Evolutionary conservation across 2,888 invertebrate genomes (phyloP).

Genomic region (Eupithecia pulchellata): DNA sequence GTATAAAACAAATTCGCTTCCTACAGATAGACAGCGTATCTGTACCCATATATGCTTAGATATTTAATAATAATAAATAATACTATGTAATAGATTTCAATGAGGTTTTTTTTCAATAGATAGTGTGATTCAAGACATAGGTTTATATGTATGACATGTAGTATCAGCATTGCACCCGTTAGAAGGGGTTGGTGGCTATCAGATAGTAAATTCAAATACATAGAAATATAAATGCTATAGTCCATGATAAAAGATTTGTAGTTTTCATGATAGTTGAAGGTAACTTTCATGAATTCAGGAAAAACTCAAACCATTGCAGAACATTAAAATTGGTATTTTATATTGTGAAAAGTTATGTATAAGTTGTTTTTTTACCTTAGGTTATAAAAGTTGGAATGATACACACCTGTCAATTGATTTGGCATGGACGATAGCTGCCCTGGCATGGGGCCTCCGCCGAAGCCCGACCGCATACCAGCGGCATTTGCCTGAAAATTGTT

Average conservation of each 20-base stretch:
- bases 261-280: not conserved
- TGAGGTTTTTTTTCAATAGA: too few relatives aligned
- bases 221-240: not conserved
- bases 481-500: constrained; percentile 88
- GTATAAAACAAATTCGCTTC: too few relatives aligned
- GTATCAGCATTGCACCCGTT: too few relatives aligned
- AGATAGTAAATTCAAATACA: not conserved
- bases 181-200: too few relatives aligned
- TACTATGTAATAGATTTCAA: too few relatives aligned
- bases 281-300: not conserved
- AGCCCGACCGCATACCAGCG: constrained; percentile 87
- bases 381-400: not conserved
- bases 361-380: not conserved
- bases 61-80: too few relatives aligned
- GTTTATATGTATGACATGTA: too few relatives aligned
- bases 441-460: constrained; percentile 85
- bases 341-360: not conserved
- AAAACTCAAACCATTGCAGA: not conserved
- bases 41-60: too few relatives aligned
- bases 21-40: too few relatives aligned
- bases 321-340: not conserved
- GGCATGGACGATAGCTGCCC: constrained; percentile 86
- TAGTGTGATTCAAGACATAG: too few relatives aligned
- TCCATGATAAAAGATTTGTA: not conserved
- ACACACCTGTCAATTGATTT: constrained; percentile 83